Conservation (phyloP, 2,797 vertebrate genomes). For the Chromobotia macracanthus region DNA sequence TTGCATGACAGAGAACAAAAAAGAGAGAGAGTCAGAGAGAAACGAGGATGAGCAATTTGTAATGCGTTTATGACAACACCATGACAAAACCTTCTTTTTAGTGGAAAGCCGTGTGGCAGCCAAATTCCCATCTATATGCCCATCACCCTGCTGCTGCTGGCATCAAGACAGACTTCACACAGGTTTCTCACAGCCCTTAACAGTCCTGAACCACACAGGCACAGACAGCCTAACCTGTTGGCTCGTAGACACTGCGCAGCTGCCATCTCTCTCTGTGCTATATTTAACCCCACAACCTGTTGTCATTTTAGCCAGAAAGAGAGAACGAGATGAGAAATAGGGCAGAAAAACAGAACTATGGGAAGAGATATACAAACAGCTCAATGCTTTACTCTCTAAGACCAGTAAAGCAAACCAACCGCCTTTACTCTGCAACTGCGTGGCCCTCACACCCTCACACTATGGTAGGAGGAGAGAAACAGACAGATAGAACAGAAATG, state of each 20-base stretch:
- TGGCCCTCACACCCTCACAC: conserved; percentile 16
- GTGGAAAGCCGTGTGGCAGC: conserved; percentile 41
- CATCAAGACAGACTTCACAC: conserved; percentile 35
- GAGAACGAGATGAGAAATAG: conserved; percentile 19
- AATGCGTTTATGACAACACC: conserved; percentile 56
- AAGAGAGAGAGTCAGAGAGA: conserved; percentile 7
- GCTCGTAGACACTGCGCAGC: conserved; percentile 23
- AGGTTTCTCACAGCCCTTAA: conserved; percentile 22
- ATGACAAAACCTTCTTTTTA: conserved; percentile 57
- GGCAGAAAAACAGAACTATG: conserved; percentile 3
- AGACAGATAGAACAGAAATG: background rate
- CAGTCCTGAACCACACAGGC: conserved; percentile 30
- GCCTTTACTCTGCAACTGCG: background rate
- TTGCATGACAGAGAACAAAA: conserved; percentile 25
- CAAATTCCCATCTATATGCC: conserved; percentile 55
- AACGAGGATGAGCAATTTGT: conserved; percentile 42
- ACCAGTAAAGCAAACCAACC: background rate
- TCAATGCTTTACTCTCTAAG: background rate
- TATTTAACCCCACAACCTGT: conserved; percentile 32
- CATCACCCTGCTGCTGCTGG: conserved; percentile 20
- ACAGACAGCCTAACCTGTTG: conserved; percentile 54
- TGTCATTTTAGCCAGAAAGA: conserved; percentile 10
- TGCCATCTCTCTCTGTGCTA: conserved; percentile 26
- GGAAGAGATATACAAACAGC: conserved; percentile 4
- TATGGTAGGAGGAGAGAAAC: conserved; percentile 10